Conservation (phyloP, 2,888 invertebrate genomes). For the Encarsia formosa region DNA sequence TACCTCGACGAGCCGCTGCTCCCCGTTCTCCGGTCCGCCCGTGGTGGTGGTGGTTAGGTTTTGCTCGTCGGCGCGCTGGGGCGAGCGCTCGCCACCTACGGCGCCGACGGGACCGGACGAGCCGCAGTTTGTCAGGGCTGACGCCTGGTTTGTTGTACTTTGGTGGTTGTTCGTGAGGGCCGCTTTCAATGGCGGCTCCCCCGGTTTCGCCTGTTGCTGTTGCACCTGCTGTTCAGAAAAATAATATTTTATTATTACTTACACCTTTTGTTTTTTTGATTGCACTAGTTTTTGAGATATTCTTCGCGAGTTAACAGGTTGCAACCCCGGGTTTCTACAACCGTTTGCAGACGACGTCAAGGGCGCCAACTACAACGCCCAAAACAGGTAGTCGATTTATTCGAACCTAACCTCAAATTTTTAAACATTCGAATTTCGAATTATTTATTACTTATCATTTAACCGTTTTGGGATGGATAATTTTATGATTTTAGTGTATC, state of each 20-base stretch:
- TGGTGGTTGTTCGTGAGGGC: slow-evolving; percentile 39
- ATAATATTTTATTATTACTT: too few relatives aligned
- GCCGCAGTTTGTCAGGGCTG: slow-evolving; percentile 24
- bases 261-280: neutral
- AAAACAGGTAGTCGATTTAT: too few relatives aligned
- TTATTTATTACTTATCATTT: too few relatives aligned
- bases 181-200: slow-evolving; percentile 43
- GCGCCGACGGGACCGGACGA: neutral
- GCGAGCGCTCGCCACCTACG: slow-evolving; percentile 10
- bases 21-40: slow-evolving; percentile 9
- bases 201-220: slow-evolving; percentile 38
- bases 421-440: too few relatives aligned
- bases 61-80: slow-evolving; percentile 25
- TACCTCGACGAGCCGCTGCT: slow-evolving; percentile 31
- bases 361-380: too few relatives aligned
- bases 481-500: too few relatives aligned
- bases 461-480: too few relatives aligned
- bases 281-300: too few relatives aligned
- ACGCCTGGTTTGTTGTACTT: slow-evolving; percentile 28
- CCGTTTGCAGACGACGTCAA: too few relatives aligned
- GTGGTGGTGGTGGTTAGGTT: slow-evolving; percentile 24
- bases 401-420: too few relatives aligned
- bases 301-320: too few relatives aligned
- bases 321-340: too few relatives aligned
- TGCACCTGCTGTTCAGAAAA: slow-evolving; percentile 21